Evolutionary conservation across 2,797 vertebrate species (phyloP).

Genomic region (Sphenopsis melanotis): DNA sequence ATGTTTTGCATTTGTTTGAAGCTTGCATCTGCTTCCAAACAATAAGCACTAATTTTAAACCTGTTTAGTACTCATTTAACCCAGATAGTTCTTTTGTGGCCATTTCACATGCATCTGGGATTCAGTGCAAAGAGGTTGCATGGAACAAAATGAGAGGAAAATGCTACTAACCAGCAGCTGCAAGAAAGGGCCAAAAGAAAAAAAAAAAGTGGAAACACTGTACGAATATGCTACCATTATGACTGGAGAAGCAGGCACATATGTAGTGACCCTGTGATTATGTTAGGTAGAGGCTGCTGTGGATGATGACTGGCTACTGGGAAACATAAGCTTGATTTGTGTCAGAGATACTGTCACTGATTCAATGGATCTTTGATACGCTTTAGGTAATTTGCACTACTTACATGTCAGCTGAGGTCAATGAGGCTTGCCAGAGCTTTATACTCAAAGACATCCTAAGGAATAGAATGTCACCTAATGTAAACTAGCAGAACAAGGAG

Average conservation of each 20-base stretch:
- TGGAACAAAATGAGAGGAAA: conserved; percentile 68
- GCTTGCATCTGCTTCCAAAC: conserved; percentile 78
- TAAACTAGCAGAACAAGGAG: background rate
- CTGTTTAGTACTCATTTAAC: conserved; percentile 79
- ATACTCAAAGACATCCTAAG: background rate
- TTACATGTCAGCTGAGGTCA: background rate
- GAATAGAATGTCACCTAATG: background rate
- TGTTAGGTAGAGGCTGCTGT: background rate
- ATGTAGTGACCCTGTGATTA: background rate
- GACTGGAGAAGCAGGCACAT: conserved; percentile 16
- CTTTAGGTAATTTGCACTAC: background rate
- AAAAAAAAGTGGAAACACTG: background rate
- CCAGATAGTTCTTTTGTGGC: conserved; percentile 80
- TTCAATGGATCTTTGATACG: background rate
- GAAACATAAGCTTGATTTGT: background rate
- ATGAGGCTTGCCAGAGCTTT: background rate
- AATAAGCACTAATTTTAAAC: conserved; percentile 81
- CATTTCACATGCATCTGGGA: conserved; percentile 76
- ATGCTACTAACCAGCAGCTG: conserved; percentile 71
- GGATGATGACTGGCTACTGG: background rate
- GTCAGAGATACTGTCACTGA: background rate
- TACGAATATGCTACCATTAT: background rate
- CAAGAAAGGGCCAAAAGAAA: conserved; percentile 56
- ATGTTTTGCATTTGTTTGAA: conserved; percentile 80
- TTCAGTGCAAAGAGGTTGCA: conserved; percentile 71